Evolutionary conservation across 2,888 invertebrate genomes (phyloP), one percentile per base, ranked within the genome.

Genomic region (Automeris io): DNA sequence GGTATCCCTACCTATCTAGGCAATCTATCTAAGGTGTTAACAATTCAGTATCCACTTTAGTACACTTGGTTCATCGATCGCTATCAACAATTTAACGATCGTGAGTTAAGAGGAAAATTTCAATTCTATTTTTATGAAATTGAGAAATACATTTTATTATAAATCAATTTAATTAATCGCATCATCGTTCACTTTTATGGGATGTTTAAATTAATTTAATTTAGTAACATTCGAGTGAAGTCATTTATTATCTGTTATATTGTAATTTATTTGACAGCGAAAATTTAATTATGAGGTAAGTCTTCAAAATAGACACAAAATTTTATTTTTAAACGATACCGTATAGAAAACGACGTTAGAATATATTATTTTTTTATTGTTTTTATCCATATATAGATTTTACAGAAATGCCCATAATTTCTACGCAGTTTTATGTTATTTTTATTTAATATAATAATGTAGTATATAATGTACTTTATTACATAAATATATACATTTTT

Each of bases 1-100:
- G n/a, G n/a, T n/a, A n/a, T n/a, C n/a, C n/a, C n/a, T n/a, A n/a
- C 7, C 29, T 29, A 29, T 29, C 29, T 29, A 29, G 29, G 5
- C n/a, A 29, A 29, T n/a, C 16, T 29, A 29, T 26, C 26, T 26
- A 4, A 29, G 5, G n/a, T 8, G 16, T 29, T 16, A 16, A 29
- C n/a, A 29, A 5, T 4, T 24, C 11, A 24, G 2, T n/a, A 29
- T 8, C n/a, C 2, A 26, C 26, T 8, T 26, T 26, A 26, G 12
- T 13, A 13, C 12, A 13, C 6, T 16, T 4, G 8, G n/a, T 29
- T 29, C n/a, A 16, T 29, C n/a, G 16, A 29, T 16, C 1, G 16
- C 29, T 16, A 29, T 29, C 29, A 16, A 29, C 8, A 29, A 3
- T 8, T 2, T 12, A 4, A 11, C 12, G 13, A n/a, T 26, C 12